Conservation (phyloP, 2,888 invertebrate genomes). For the Xestia ashworthii region DNA sequence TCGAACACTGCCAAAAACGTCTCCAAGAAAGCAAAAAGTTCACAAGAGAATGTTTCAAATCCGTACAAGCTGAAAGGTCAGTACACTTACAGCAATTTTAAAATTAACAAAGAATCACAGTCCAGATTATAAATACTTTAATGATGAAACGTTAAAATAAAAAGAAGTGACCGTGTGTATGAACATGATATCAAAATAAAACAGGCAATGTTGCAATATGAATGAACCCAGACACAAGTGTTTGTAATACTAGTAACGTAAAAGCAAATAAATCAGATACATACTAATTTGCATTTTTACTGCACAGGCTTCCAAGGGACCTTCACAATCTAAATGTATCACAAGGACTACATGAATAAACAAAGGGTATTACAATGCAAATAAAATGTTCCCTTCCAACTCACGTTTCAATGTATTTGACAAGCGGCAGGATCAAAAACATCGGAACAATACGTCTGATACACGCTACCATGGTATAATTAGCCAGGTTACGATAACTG, state of each 20-base stretch:
- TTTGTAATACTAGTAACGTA: background rate
- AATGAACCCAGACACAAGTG: background rate
- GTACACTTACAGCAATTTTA: conserved; percentile 21
- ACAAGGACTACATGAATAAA: conserved; percentile 38
- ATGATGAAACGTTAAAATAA: conserved; percentile 4
- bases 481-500: conserved; percentile 84
- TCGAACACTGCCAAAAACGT: conserved; percentile 86
- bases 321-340: conserved; percentile 20
- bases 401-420: conserved; percentile 70
- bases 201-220: background rate
- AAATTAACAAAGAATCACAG: conserved; percentile 18
- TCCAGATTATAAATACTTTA: background rate
- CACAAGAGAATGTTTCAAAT: conserved; percentile 79
- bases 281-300: conserved; percentile 23
- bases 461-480: conserved; percentile 78
- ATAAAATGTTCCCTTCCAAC: conserved; percentile 35
- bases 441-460: conserved; percentile 72
- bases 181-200: conserved; percentile 3
- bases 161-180: no score
- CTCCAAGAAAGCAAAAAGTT: conserved; percentile 80
- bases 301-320: conserved; percentile 25
- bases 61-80: conserved; percentile 72
- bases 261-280: conserved; percentile 2
- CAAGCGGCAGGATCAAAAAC: conserved; percentile 62
- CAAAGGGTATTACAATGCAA: conserved; percentile 33